A percentile compares a stretch with the other conserved stretches of the same genome.
Conservation (phyloP, 1,140 invertebrate species). For the Sitodiplosis mosellana region DNA sequence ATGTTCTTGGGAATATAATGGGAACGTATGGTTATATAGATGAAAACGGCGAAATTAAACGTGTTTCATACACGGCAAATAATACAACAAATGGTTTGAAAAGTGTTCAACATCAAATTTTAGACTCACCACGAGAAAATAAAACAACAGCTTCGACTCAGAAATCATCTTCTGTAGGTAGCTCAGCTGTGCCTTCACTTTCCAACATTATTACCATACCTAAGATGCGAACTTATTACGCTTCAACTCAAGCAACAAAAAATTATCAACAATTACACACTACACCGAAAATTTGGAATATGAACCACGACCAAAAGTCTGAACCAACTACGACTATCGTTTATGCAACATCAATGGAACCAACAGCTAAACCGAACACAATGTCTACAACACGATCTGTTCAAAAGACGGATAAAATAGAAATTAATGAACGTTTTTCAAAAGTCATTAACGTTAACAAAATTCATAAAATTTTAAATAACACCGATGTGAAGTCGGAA, state of each 20-base stretch:
- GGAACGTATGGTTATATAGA: conserved; percentile 75
- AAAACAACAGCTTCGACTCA: not conserved
- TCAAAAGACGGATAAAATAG: conserved; percentile 1
- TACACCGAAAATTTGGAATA: too few relatives aligned
- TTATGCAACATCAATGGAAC: conserved; percentile 14
- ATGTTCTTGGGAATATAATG: conserved; percentile 62
- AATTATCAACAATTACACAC: too few relatives aligned
- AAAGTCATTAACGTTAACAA: conserved; percentile 7
- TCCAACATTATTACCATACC: too few relatives aligned
- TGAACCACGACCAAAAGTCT: too few relatives aligned
- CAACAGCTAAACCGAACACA: conserved; percentile 5
- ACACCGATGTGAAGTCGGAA: conserved; percentile 15
- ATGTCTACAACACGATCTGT: not conserved
- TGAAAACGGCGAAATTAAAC: conserved; percentile 57
- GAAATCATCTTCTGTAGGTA: not conserved
- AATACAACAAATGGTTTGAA: conserved; percentile 34
- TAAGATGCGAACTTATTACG: too few relatives aligned
- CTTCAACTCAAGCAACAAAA: too few relatives aligned
- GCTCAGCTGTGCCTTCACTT: too few relatives aligned
- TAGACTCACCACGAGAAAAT: too few relatives aligned
- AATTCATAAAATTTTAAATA: too few relatives aligned
- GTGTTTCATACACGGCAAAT: conserved; percentile 56
- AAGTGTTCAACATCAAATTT: conserved; percentile 24
- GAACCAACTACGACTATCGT: conserved; percentile 8
- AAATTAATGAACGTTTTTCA: conserved; percentile 2